Base-by-base conservation (phyloP, 2,888 invertebrate genomes). In the Elysia crispata region DNA sequence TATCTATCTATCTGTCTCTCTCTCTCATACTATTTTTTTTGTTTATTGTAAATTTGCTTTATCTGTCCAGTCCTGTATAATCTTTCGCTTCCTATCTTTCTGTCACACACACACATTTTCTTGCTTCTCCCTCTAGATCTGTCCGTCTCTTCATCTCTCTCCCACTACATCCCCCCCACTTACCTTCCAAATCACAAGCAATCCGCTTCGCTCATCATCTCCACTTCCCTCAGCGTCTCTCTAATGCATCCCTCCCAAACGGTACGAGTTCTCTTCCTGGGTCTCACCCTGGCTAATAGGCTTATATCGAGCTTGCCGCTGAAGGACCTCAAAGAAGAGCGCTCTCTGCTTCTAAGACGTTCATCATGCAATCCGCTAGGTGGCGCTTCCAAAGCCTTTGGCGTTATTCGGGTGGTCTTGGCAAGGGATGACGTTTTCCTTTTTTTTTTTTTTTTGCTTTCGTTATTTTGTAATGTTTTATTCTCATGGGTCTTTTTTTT, bases 81-180 rank as follows among this genome's bases (percentile, higher is more conserved):
- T 54, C 72, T 60, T 77, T 69, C 78, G 76, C 49, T 66, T 66
- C 76, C 13, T n/a, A 49, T 70, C 23, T 50, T 28, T 78, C 60
- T 77, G 31, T 54, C 60, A 54, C 72, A 64, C 62, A 41, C 69
- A 15, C 49, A n/a, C 50, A 50, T 74, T 54, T 60, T 77, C 6
- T 23, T 31, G 31, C 31, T 25, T 33, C 41, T 62, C 41, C 60
- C 20, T 25, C 62, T 77, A 30, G 28, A 31, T 30, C 20, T 25
- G 28, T 15, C 15, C 49, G 31, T 49, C 25, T 6, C 18, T 57
- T 23, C 33, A 33, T 69, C 60, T 41, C 20, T 23, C 50, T 31
- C 18, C 69, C 3, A 6, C 3, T 3, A 6, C 41, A 3, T 11
- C 41, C 41, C 41, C 5, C 41, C 41, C 41, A 6, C 41, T 41